Conservation (phyloP, 2,797 vertebrate genomes). For the Poeciliopsis paucimaculata region DNA sequence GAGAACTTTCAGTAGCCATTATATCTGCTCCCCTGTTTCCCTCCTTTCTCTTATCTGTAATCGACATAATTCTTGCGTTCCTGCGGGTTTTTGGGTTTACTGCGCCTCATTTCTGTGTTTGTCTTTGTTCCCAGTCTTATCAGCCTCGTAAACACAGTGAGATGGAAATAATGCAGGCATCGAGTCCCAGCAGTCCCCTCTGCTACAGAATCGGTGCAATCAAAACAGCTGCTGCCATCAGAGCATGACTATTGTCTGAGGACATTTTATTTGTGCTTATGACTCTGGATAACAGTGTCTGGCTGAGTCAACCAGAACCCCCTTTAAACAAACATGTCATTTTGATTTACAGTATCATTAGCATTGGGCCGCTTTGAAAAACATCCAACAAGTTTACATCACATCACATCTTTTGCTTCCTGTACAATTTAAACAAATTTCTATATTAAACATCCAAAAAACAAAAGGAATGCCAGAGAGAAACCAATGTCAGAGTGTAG, state of each 20-base stretch:
- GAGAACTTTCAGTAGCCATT: not conserved
- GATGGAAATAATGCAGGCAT: slow-evolving; percentile 35
- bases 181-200: slow-evolving; percentile 36
- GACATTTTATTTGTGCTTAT: not conserved
- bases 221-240: slow-evolving; percentile 53
- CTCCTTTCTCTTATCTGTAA: not conserved
- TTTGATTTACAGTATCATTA: not conserved
- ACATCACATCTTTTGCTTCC: not conserved
- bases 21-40: not conserved
- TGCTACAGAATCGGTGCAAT: slow-evolving; percentile 31
- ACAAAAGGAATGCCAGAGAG: slow-evolving; percentile 2
- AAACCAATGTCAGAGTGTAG: slow-evolving; percentile 18
- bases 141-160: slow-evolving; percentile 18
- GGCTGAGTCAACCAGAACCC: not conserved
- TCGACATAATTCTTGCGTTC: slow-evolving; percentile 1
- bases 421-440: not conserved
- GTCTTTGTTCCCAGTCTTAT: slow-evolving; percentile 13
- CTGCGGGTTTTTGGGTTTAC: slow-evolving; percentile 15
- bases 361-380: not conserved
- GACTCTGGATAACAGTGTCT: slow-evolving; percentile 1
- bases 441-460: slow-evolving; percentile 10
- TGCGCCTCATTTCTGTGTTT: not conserved
- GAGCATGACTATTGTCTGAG: slow-evolving; percentile 18
- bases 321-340: not conserved
- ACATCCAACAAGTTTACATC: not conserved